These are phyloP conservation scores for Holocentrus rufus DNA, from an alignment of 2,797 vertebrate species.

Conservation along the genomic window DNA sequence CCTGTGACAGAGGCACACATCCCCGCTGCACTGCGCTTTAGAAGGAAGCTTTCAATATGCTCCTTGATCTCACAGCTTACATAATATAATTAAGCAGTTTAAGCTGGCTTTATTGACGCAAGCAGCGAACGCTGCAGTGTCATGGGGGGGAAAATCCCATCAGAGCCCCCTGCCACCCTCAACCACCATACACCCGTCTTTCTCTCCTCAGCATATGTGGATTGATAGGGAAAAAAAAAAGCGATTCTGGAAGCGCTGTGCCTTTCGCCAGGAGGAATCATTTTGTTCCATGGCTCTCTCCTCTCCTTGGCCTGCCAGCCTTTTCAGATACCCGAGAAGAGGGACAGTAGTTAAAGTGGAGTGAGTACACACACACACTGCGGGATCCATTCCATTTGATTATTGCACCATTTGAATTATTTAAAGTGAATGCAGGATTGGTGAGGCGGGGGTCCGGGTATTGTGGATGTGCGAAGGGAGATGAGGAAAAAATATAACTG, in stretches of 20 bases:
- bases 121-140: constrained; percentile 62
- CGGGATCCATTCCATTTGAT: constrained; percentile 70
- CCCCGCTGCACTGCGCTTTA: constrained; percentile 35
- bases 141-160: constrained; percentile 52
- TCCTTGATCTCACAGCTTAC: constrained; percentile 80
- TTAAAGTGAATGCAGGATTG: constrained; percentile 64
- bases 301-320: constrained; percentile 49
- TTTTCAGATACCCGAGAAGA: constrained; percentile 54
- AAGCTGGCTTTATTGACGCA: constrained; percentile 78
- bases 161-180: constrained; percentile 35
- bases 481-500: constrained; percentile 56
- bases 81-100: constrained; percentile 84
- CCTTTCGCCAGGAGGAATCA: constrained; percentile 64
- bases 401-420: constrained; percentile 74
- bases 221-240: constrained; percentile 48
- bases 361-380: constrained; percentile 44
- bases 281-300: constrained; percentile 65
- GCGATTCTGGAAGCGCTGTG: constrained; percentile 38
- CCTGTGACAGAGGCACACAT: constrained; percentile 34
- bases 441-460: constrained; percentile 34
- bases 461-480: constrained; percentile 54
- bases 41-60: constrained; percentile 70
- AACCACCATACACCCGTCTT: constrained; percentile 35
- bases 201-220: constrained; percentile 59
- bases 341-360: constrained; percentile 52